Conservation (phyloP, 1,140 invertebrate genomes). For the Drosophila neocordata region DNA sequence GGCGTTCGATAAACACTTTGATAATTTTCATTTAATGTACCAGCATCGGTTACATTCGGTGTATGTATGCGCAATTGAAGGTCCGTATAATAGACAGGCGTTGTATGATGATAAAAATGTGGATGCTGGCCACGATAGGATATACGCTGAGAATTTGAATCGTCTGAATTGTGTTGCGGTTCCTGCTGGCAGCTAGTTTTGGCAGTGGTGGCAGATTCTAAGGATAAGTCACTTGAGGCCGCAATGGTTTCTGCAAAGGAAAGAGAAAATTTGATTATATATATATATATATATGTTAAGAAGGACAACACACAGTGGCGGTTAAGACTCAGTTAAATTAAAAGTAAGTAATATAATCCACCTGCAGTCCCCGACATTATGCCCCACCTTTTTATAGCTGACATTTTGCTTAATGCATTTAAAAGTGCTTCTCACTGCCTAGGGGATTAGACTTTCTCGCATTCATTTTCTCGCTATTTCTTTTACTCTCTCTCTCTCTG, state of each 20-base stretch:
- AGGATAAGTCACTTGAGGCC: constrained; percentile 78
- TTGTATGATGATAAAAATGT: constrained; percentile 77
- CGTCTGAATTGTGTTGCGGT: constrained; percentile 48
- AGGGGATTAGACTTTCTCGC: neutral
- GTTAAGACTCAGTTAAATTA: constrained; percentile 32
- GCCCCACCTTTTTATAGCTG: neutral
- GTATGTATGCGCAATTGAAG: constrained; percentile 72
- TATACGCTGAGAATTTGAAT: constrained; percentile 47
- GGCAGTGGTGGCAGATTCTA: constrained; percentile 82
- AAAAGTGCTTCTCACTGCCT: constrained; percentile 9
- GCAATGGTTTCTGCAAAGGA: constrained; percentile 63
- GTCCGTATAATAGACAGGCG: constrained; percentile 79
- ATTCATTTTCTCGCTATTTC: constrained; percentile 37
- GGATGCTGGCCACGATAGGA: constrained; percentile 75
- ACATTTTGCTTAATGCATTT: constrained; percentile 8
- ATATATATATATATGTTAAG: too few species aligned
- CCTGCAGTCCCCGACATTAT: neutral
- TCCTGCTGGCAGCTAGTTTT: constrained; percentile 78
- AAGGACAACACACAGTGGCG: constrained; percentile 4
- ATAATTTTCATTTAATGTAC: constrained; percentile 76
- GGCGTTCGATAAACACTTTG: constrained; percentile 75
- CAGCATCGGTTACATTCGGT: constrained; percentile 68
- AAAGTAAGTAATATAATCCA: constrained; percentile 47
- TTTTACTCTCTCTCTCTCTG: constrained; percentile 9
- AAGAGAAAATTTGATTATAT: neutral